A percentile compares a stretch with the other conserved stretches of the same genome.
Conservation (phyloP, 1,140 invertebrate genomes). For the Drosophila parvula region DNA sequence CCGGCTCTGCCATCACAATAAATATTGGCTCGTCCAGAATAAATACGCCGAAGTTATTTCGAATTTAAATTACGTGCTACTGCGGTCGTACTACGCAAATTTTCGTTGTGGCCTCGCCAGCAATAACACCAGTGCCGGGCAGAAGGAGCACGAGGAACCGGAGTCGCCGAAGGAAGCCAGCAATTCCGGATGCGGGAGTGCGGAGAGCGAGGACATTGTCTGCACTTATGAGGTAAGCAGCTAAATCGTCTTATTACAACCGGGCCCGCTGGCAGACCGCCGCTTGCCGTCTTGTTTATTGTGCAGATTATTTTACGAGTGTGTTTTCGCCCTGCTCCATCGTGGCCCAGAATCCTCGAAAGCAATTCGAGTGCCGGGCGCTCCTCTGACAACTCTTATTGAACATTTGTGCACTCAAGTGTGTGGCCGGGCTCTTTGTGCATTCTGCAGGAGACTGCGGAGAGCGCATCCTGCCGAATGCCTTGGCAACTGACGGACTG, state of each 20-base stretch:
- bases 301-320: conserved; percentile 73
- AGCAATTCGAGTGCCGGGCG: conserved; percentile 58
- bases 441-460: conserved; percentile 41
- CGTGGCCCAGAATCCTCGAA: conserved; percentile 26
- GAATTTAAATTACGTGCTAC: conserved; percentile 82
- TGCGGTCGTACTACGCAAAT: conserved; percentile 75
- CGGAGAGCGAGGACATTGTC: conserved; percentile 67
- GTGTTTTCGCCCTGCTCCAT: conserved; percentile 38
- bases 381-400: conserved; percentile 69
- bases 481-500: conserved; percentile 12
- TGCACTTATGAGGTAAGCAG: conserved; percentile 82
- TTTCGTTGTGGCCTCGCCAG: conserved; percentile 57
- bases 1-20: conserved; percentile 81
- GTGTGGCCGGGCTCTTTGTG: conserved; percentile 71
- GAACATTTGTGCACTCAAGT: conserved; percentile 81
- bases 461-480: conserved; percentile 47
- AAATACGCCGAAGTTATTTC: conserved; percentile 84
- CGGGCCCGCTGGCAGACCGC: conserved; percentile 38
- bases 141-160: conserved; percentile 13
- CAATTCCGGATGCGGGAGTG: conserved; percentile 24
- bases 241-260: conserved; percentile 73
- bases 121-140: conserved; percentile 28
- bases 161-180: conserved; percentile 27
- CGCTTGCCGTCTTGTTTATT: conserved; percentile 66
- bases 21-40: conserved; percentile 84